Conservation (phyloP, 1,140 invertebrate genomes). For the Penaeus vannamei region DNA sequence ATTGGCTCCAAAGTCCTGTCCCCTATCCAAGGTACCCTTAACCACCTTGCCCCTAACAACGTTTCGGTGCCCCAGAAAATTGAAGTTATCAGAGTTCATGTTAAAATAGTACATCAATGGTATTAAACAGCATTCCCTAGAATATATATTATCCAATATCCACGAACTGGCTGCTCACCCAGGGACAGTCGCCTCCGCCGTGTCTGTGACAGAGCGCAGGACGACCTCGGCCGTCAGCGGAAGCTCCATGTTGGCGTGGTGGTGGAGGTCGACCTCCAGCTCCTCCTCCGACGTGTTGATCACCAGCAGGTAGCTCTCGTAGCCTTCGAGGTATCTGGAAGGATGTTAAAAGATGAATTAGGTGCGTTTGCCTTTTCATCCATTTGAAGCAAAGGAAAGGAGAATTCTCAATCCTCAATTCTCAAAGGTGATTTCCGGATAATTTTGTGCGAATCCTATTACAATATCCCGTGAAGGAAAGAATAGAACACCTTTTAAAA, state of each 20-base stretch:
- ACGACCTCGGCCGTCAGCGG: conserved; percentile 21
- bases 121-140: no score
- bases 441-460: no score
- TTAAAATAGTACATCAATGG: neutral
- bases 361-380: neutral
- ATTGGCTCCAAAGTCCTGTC: no score
- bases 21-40: no score
- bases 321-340: neutral
- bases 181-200: neutral
- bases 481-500: neutral
- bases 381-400: neutral
- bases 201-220: conserved; percentile 27
- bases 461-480: neutral
- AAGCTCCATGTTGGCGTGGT: conserved; percentile 11
- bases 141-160: neutral
- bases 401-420: neutral
- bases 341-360: neutral
- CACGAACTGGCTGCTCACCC: neutral
- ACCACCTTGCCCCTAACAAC: no score
- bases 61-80: no score
- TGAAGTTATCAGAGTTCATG: no score
- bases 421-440: no score
- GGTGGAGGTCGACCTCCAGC: conserved; percentile 19
- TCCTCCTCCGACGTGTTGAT: conserved; percentile 48
- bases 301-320: conserved; percentile 33